Evolutionary conservation across 2,113 vertebrate genomes (phyloP), one percentile per base, ranked within the genome.

Genomic region (Paralichthys olivaceus): DNA sequence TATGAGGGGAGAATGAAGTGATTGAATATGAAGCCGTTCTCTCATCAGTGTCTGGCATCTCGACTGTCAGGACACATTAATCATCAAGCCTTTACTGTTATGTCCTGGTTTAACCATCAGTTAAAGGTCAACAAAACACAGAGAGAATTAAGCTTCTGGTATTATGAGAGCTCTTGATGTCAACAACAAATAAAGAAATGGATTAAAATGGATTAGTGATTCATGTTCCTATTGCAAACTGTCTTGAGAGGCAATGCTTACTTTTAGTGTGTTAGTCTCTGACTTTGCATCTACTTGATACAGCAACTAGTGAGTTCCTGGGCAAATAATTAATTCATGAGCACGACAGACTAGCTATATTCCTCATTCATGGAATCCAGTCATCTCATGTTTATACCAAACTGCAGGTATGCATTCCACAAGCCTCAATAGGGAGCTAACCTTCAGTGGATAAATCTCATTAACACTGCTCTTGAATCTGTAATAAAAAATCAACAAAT

Each of bases 151-250:
- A 53, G 49, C 49, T 9, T 53, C 49, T 7, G 7, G 6, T 11
- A 22, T 53, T 3, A 8, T 2, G 7, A n/a, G 49, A 78, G 54
- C 56, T 72, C 61, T 75, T n/a, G 25, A 61, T 53, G 49, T 53
- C 79, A 76, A 59, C 58, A 26, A 69, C 28, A 77, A 66, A 71
- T 32, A 77, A 56, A 77, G 72, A 78, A 71, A 77, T 71, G 43
- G 56, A 77, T 75, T 83, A 62, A 69, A 66, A 83, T 55, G 54
- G 51, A 80, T 85, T 72, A 72, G 61, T 45, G 37, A 22, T 72
- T 47, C 6, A 2, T 49, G 34, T 25, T 26, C 17, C 13, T 56
- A 19, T 12, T 47, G 19, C 19, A 72, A 81, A 77, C 45, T 76
- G 72, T 54, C 45, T 79, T 60, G 32, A 81, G 47, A 34, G 40